Base-by-base conservation (phyloP, 1,140 invertebrate genomes). In the Triops cancriformis region DNA sequence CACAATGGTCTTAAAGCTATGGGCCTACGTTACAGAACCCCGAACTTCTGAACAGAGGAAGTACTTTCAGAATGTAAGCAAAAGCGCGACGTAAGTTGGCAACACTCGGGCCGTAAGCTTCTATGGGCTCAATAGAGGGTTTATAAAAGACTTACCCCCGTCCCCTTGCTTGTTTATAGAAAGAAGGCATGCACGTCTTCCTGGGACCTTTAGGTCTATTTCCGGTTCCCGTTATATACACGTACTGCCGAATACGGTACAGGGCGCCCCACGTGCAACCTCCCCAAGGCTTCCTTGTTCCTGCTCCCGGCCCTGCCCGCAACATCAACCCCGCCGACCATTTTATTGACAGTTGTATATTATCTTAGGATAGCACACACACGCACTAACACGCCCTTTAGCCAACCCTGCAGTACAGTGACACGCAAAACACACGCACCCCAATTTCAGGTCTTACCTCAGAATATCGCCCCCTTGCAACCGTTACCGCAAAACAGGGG, bases 321-420 rank as follows among this genome's bases (percentile, higher is more conserved):
- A 14, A 64, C 51, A 64, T 64, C 51, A 64, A 18, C 51, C 51
- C 51, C 23, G 14, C 51, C 51, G 18, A 64, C n/a, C 23, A n/a
- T 64, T 64, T 64, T 64, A 64, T 64, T 64, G 51, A 23, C 51
- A 64, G 51, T 64, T 64, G 51, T 64, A 64, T 64, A 64, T 64
- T 64, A 64, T 64, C 51, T 64, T 64, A 64, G 51, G 51, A 10
- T 23, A 23, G 51, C 51, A 64, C 31, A 37, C 31, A 37, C 31
- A 37, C 14, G 51, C 51, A 64, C 9, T n/a, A 64, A 64, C 51
- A 64, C 51, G 51, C 51, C 51, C 51, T 23, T 64, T 64, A 64
- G 18, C 18, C n/a, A 23, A 18, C 51, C 51, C 31, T 7, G 31
- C 31, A 37, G 31, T 7, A 2, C 31, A 37, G 31, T 37, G 31